A percentile compares a stretch with the other conserved stretches of the same genome.
phyloP scores from a whole-genome alignment of 2,113 vertebrate genomes.

The Bubo bubo region DNA sequence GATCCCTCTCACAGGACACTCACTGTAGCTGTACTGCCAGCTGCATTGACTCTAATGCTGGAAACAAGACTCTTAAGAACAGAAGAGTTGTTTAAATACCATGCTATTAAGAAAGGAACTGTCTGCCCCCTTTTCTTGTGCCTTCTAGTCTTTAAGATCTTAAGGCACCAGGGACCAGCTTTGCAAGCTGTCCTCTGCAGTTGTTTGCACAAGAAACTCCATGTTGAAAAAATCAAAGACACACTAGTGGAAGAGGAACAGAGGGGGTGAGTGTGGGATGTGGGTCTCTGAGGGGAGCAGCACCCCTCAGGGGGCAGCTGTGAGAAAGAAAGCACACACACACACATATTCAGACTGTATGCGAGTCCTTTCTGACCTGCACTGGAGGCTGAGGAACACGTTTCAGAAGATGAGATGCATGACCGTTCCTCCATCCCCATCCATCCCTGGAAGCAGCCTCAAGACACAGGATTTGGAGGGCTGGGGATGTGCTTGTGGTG shows the following conservation, averaged over 20 bases:
- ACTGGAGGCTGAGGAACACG: fast-evolving
- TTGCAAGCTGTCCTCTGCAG: neutral
- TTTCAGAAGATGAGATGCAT: neutral
- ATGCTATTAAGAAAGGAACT: neutral
- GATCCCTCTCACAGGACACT: neutral
- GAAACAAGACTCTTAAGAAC: neutral
- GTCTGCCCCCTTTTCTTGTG: neutral
- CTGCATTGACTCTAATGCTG: neutral
- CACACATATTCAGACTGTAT: fast-evolving
- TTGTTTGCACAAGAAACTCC: neutral
- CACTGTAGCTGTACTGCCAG: neutral
- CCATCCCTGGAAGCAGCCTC: neutral
- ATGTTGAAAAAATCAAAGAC: neutral
- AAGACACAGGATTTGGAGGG: fast-evolving
- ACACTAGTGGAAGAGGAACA: neutral
- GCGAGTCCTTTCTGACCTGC: neutral
- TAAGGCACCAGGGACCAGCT: neutral
- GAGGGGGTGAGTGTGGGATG: fast-evolving
- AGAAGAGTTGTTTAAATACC: neutral
- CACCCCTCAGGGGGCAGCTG: neutral
- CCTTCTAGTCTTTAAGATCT: neutral
- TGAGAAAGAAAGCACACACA: neutral
- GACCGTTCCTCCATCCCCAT: neutral
- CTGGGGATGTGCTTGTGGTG: neutral
- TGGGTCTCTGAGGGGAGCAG: neutral